Evolutionary conservation across 30 jellyfish, hydroid and myxozoan species (phyloP).

Genomic region (Mastigias papua): DNA sequence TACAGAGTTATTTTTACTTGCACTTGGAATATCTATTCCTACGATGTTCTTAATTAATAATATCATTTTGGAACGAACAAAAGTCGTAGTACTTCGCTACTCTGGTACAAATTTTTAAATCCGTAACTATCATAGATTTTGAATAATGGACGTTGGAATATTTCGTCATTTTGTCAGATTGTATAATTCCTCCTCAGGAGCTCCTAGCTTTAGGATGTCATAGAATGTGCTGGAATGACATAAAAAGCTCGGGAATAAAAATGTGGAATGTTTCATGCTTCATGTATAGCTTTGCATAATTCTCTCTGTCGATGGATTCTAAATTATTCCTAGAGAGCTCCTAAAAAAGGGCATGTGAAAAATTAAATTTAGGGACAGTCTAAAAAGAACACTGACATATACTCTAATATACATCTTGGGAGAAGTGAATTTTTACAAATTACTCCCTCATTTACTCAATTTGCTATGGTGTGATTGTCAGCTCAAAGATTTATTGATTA

Average conservation of each 20-base stretch:
- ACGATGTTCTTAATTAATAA: not conserved
- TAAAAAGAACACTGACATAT: not conserved
- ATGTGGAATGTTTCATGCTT: constrained; percentile 19
- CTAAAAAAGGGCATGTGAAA: constrained; percentile 14
- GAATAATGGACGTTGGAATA: not conserved
- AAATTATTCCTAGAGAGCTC: constrained; percentile 49
- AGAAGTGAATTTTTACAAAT: too few relatives aligned
- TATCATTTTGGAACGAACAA: not conserved
- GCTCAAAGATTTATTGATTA: too few relatives aligned
- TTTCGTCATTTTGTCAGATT: not conserved
- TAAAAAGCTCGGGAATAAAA: too few relatives aligned
- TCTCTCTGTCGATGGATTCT: constrained; percentile 39
- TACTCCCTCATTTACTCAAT: too few relatives aligned
- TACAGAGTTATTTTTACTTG: not conserved
- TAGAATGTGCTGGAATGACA: too few relatives aligned
- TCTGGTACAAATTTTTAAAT: not conserved
- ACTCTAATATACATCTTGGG: too few relatives aligned
- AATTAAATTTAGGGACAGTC: not conserved
- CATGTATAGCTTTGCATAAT: constrained; percentile 39
- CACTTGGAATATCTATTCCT: not conserved
- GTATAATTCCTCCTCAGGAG: constrained; percentile 2
- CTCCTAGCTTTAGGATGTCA: constrained; percentile 17
- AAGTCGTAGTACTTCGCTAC: not conserved
- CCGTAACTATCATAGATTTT: not conserved
- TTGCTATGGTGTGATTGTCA: too few relatives aligned